Evolutionary conservation across 2,797 vertebrate species (phyloP).

Genomic region (Sebastes melanostomus): DNA sequence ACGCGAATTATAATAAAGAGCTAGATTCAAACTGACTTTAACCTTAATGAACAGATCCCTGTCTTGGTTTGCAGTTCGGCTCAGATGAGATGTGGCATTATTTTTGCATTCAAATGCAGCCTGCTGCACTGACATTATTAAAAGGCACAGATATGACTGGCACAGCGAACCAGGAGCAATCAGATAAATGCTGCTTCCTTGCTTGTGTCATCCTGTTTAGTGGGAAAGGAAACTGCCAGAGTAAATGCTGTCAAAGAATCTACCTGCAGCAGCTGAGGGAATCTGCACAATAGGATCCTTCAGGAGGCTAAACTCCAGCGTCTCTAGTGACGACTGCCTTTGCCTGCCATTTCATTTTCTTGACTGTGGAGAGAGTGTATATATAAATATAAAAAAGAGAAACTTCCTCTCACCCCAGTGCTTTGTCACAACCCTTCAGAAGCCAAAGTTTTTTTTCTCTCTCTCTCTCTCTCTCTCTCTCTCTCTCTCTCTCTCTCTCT

Average conservation of each 20-base stretch:
- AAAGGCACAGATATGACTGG: constrained; percentile 44
- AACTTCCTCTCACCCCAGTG: constrained; percentile 63
- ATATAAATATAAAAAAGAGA: constrained; percentile 23
- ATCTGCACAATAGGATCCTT: constrained; percentile 61
- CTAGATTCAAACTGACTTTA: neutral
- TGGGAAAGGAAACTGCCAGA: constrained; percentile 32
- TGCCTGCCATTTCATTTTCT: constrained; percentile 57
- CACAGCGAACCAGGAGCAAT: constrained; percentile 44
- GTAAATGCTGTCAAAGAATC: constrained; percentile 68
- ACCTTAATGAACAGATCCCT: neutral
- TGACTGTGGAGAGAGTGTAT: constrained; percentile 24
- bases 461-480: neutral
- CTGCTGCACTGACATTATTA: constrained; percentile 36
- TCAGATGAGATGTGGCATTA: neutral
- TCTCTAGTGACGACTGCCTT: constrained; percentile 58
- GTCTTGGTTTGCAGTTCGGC: neutral
- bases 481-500: neutral
- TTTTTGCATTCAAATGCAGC: constrained; percentile 34
- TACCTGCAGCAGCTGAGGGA: constrained; percentile 56
- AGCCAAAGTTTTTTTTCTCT: constrained; percentile 42
- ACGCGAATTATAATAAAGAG: neutral
- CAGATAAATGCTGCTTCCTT: constrained; percentile 53
- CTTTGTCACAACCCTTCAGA: constrained; percentile 70
- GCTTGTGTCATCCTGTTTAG: constrained; percentile 46
- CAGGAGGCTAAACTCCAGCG: constrained; percentile 57